Conservation (phyloP, 2,888 invertebrate species). For the Uropetala carovei region DNA sequence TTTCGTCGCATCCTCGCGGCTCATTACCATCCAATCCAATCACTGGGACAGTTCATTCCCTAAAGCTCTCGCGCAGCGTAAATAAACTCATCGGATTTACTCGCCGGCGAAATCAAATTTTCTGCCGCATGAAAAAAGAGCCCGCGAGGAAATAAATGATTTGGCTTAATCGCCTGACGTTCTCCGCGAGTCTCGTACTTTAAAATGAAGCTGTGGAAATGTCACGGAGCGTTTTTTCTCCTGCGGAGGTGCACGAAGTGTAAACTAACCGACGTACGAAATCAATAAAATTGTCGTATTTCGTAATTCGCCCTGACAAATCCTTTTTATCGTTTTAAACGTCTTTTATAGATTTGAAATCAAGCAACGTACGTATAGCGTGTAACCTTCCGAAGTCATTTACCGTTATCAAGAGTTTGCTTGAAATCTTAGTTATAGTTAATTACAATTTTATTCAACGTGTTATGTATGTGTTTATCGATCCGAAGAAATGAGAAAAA, state of each 20-base stretch:
- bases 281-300: not conserved
- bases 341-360: too few species aligned
- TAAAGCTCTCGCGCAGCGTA: conserved; percentile 17
- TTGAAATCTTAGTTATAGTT: too few species aligned
- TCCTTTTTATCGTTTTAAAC: too few species aligned
- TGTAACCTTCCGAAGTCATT: too few species aligned
- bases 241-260: not conserved
- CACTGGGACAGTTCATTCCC: not conserved
- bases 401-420: too few species aligned
- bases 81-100: conserved; percentile 28
- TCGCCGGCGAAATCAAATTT: conserved; percentile 13
- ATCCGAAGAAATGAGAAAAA: too few species aligned
- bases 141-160: not conserved
- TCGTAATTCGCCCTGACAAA: too few species aligned
- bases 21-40: conserved; percentile 24
- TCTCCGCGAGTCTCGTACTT: not conserved
- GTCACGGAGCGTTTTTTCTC: not conserved
- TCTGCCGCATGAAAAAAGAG: not conserved
- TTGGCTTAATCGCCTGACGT: not conserved
- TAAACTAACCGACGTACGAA: not conserved
- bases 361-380: too few species aligned
- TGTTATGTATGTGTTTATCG: too few species aligned
- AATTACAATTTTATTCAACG: too few species aligned
- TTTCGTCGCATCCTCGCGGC: not conserved
- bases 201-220: not conserved